Evolutionary conservation across 92 coral and sea anemone genomes (phyloP).

Genomic region (Pocillopora meandrina): DNA sequence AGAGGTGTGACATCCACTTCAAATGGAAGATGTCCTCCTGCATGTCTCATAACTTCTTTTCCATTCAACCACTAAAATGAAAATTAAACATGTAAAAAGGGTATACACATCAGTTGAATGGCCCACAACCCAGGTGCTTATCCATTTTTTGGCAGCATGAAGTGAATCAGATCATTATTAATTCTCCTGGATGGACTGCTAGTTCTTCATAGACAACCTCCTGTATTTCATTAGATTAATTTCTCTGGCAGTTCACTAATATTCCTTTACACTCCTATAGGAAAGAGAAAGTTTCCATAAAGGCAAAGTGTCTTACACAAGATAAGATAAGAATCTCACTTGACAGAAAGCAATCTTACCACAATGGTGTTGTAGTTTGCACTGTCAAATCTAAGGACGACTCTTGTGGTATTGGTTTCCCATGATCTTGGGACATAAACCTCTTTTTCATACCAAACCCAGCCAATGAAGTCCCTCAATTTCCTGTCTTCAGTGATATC

Average conservation of each 20-base stretch:
- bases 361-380: slow-evolving; percentile 93
- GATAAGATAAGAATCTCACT: too few species aligned
- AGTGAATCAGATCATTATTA: too few species aligned
- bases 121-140: neutral
- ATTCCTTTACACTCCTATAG: too few species aligned
- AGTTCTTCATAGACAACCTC: too few species aligned
- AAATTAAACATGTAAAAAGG: neutral
- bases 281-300: too few species aligned
- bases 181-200: too few species aligned
- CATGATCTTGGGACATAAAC: slow-evolving; percentile 85
- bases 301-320: too few species aligned
- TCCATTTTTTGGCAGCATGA: too few species aligned
- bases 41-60: slow-evolving; percentile 74
- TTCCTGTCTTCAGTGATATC: slow-evolving; percentile 85
- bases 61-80: slow-evolving; percentile 89
- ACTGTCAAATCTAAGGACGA: slow-evolving; percentile 92
- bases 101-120: neutral
- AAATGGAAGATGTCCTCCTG: slow-evolving; percentile 97
- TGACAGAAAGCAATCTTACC: slow-evolving; percentile 56
- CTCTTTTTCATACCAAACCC: slow-evolving; percentile 96
- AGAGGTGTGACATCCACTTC: slow-evolving; percentile 81
- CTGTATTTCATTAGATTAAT: too few species aligned
- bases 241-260: too few species aligned
- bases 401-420: slow-evolving; percentile 73
- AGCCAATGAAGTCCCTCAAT: slow-evolving; percentile 90